Base-by-base conservation (phyloP, 2,797 vertebrate species). In the Thalassophryne amazonica region DNA sequence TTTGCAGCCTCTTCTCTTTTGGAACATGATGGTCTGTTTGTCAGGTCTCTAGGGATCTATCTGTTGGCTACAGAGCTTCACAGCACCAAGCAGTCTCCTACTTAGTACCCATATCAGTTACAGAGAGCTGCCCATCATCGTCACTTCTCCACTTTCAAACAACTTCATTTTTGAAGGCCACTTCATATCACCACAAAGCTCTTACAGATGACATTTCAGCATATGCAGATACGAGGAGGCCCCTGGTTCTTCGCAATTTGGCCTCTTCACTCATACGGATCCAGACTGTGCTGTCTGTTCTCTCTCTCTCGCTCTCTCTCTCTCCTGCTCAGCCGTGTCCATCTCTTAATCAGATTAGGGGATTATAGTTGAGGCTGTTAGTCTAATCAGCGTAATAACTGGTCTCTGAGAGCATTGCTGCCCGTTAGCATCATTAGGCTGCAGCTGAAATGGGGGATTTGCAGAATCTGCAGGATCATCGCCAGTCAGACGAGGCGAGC, bases 341-440 rank as follows among this genome's bases (percentile, higher is more conserved):
- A 69, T 72, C 65, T 75, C 68, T 20, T 81, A 84, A 89, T 89
- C 76, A 75, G 85, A 86, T 87, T 72, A 85, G 64, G 69, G 81
- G 70, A 81, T 81, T 79, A 80, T 71, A 83, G 83, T 84, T 68
- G 45, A 75, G 77, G 67, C 76, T 72, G 76, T 63, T 69, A 73
- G 76, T 58, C 74, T 89, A 84, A 87, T 88, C 76, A 80, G 58
- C 25, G 58, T 81, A 85, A 84, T 79, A 76, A 81, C 82, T 67
- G 80, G 60, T 72, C 75, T 84, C 79, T 63, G 75, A 72, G 77
- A 84, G 81, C 78, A 69, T 75, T 62, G 67, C 43, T 68, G 66
- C 70, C 76, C 77, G 83, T 83, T 86, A 80, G 76, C 48, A 63
- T 84, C 81, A 81, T 85, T 84, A 86, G 74, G 55, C 64, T 29